Base-by-base conservation (phyloP, 1,140 invertebrate species). In the Drosophila repletoides region DNA sequence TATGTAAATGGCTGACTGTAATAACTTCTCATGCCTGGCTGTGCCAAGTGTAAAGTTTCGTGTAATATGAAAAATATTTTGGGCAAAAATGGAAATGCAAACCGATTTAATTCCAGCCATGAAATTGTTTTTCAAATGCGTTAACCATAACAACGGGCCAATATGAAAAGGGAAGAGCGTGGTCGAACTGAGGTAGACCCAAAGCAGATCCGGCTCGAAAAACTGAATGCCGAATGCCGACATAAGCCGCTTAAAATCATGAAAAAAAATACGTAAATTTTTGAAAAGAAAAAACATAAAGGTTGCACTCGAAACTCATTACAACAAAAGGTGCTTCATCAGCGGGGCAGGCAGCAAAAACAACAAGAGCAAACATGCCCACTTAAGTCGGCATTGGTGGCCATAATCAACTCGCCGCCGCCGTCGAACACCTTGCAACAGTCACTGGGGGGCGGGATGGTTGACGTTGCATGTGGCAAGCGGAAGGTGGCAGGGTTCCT, bases 301-400 rank as follows among this genome's bases (percentile, higher is more conserved):
- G n/a, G n/a, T 86, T 58, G 71, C 79, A 86, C 79, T 84, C 74
- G 58, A 84, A 84, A 86, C 79, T 84, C 79, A 84, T 83, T 83
- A 83, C 79, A 83, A 83, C 79, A 83, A 83, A 83, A 84, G 79
- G 79, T 84, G 80, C 79, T 84, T 77, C 79, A 83, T 84, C 70
- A 72, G 64, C 55, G 68, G 7, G 56, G 10, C 33, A 49, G 48
- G 26, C 40, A 56, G 1, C 55, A 45, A 14, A 19, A 48, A 3
- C 19, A 22, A 17, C 33, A 33, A 26, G 49, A 34, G 19, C 10
- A 19, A 31, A 34, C 40, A 55, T 34, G 79, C 59, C 74, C 77
- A 83, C 77, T 83, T 83, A 84, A 83, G 77, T 79, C 74, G 61
- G 45, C 52, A 56, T 63, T 66, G 79, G 69, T 53, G 43, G 56